Conservation (phyloP, 2,113 vertebrate species). For the Larimichthys crocea region DNA sequence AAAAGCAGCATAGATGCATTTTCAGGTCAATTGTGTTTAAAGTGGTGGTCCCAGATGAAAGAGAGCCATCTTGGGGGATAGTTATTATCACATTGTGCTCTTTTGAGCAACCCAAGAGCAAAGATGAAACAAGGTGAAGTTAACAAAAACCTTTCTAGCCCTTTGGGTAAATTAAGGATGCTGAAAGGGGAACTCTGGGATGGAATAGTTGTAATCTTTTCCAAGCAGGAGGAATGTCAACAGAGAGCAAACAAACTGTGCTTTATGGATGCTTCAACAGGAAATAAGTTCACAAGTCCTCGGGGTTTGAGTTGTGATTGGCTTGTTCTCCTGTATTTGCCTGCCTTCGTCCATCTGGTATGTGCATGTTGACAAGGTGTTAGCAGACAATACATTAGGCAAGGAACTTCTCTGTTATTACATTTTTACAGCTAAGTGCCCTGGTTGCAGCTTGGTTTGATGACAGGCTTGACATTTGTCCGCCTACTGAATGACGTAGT, state of each 20-base stretch:
- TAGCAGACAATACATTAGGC: conserved; percentile 52
- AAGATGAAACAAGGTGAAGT: not conserved
- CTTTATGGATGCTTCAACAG: conserved; percentile 49
- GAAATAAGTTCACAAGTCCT: conserved; percentile 52
- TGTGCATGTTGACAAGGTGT: conserved; percentile 56
- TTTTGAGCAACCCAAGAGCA: not conserved
- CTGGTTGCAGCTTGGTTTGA: conserved; percentile 29
- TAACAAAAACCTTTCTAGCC: conserved; percentile 5
- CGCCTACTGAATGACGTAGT: conserved; percentile 21
- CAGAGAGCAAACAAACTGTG: conserved; percentile 50
- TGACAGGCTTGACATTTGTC: conserved; percentile 43
- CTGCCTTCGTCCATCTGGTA: conserved; percentile 47
- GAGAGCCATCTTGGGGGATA: not conserved
- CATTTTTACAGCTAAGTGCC: conserved; percentile 16
- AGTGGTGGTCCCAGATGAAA: not conserved
- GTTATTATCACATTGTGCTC: not conserved
- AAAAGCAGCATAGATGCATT: conserved; percentile 30
- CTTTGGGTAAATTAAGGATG: conserved; percentile 9
- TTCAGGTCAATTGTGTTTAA: not conserved
- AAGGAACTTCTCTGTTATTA: conserved; percentile 35
- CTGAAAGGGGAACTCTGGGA: conserved; percentile 32
- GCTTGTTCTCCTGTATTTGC: conserved; percentile 36
- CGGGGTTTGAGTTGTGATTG: conserved; percentile 41
- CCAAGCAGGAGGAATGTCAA: conserved; percentile 40
- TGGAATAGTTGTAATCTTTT: conserved; percentile 50